These are phyloP conservation scores for Embidobia sp. DNA, from an alignment of 2,888 invertebrate genomes.

Conservation along the genomic window DNA sequence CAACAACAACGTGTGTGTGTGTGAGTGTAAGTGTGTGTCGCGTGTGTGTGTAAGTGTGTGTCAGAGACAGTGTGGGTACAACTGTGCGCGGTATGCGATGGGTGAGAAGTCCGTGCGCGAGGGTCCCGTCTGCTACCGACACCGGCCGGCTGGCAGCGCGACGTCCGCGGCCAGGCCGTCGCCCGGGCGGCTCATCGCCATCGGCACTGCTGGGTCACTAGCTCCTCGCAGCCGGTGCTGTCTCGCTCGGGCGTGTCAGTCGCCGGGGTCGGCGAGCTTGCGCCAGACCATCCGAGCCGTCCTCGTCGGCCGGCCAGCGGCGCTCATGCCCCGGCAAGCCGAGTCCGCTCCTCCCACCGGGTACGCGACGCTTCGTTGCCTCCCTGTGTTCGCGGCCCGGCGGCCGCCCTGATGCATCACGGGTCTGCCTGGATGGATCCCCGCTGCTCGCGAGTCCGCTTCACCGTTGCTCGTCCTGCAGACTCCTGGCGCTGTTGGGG, in stretches of 20 bases:
- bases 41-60: conserved; percentile 8
- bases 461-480: too few species aligned
- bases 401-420: conserved; percentile 81
- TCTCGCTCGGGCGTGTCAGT: conserved; percentile 83
- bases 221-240: conserved; percentile 75
- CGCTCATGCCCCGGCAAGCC: conserved; percentile 58
- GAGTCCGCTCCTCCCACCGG: conserved; percentile 70
- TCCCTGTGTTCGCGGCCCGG: conserved; percentile 71
- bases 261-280: conserved; percentile 84
- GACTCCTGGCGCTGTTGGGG: too few species aligned
- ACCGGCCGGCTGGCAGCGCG: conserved; percentile 76
- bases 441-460: conserved; percentile 26
- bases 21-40: conserved; percentile 5
- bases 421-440: conserved; percentile 65
- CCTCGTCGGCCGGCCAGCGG: conserved; percentile 67
- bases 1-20: conserved; percentile 35
- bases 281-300: conserved; percentile 81
- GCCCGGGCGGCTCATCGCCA: conserved; percentile 2
- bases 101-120: conserved; percentile 50
- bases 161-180: conserved; percentile 50
- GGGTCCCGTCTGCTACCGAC: conserved; percentile 79
- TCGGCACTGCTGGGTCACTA: conserved; percentile 15
- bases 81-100: conserved; percentile 17
- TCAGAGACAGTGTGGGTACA: too few species aligned
- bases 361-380: conserved; percentile 75